phyloP scores from a whole-genome alignment of 2,888 invertebrate species.

The Perdita meconis region DNA sequence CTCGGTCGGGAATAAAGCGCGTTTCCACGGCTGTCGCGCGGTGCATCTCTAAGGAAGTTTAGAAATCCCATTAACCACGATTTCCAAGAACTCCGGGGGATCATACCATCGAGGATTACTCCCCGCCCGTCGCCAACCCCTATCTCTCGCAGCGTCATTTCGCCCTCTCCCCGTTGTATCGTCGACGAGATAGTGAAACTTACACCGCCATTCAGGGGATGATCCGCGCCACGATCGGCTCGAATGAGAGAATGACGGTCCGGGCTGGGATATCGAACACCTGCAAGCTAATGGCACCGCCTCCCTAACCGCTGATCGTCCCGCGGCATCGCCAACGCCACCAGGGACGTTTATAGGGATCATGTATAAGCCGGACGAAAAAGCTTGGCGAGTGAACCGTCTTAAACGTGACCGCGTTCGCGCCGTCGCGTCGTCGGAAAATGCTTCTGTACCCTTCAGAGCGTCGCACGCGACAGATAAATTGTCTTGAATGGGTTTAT shows the following conservation, averaged over 20 bases:
- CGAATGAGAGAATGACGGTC: constrained; percentile 66
- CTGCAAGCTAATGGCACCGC: constrained; percentile 79
- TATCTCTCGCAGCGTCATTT: constrained; percentile 8
- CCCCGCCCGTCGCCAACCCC: constrained; percentile 40
- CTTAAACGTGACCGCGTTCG: constrained; percentile 38
- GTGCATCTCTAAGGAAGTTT: constrained; percentile 40
- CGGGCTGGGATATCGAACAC: constrained; percentile 79
- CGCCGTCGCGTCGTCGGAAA: constrained; percentile 9
- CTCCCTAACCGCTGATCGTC: constrained; percentile 49
- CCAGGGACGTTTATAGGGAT: constrained; percentile 65
- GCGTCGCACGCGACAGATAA: constrained; percentile 16
- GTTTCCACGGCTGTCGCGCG: constrained; percentile 11
- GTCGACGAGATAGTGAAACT: constrained; percentile 58
- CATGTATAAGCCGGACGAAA: constrained; percentile 73
- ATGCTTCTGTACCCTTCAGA: not conserved
- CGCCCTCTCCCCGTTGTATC: constrained; percentile 9
- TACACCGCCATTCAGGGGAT: constrained; percentile 68
- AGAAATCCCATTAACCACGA: constrained; percentile 60
- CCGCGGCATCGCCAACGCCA: constrained; percentile 71
- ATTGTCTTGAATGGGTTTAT: constrained; percentile 21
- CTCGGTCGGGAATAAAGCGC: constrained; percentile 25
- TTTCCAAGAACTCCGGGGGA: constrained; percentile 60
- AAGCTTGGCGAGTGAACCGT: constrained; percentile 60
- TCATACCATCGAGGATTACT: constrained; percentile 70
- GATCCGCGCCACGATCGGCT: constrained; percentile 75